Base-by-base conservation (phyloP, 2,113 vertebrate species). In the Struthio camelus region DNA sequence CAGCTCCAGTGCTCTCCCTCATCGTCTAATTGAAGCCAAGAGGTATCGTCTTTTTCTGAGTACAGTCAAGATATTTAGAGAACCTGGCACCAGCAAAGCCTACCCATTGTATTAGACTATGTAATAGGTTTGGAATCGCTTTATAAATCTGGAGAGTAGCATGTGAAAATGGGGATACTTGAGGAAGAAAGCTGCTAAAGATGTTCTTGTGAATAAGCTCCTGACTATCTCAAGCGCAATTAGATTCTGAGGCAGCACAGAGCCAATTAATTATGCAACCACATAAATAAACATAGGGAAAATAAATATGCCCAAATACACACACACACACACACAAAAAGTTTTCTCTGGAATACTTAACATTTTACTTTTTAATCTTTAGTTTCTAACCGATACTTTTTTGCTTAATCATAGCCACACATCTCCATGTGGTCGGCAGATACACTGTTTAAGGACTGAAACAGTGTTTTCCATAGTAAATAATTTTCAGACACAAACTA, bases 1-100 rank as follows among this genome's bases (percentile, higher is more conserved):
- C 54, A 10, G 19, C 23, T 42, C 24, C 7, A 1, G n/a, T 2
- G 0, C 5, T 54, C 22, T 56, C 51, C 72, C 53, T 0, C 1
- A 36, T 42, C 2, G 0, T 9, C 38, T 38, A 73, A 38, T 73
- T 53, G 25, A 27, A 61, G 4, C 9, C 50, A 85, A 53, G 25
- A 25, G 17, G 5, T 30, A 25, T 27, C 9, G 4, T 46, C 16
- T 48, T 86, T 82, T 69, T 42, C 34, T 34, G 38, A 58, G 17
- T 32, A 38, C 12, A 6, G 1, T 38, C 38, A 65, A 64, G 65
- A 69, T 24, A 61, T 48, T 67, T 50, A 50, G 54, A 75, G 36
- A 73, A 78, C 30, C 59, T 86, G 59, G 42, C 54, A 92, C 28
- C 7, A 59, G 10, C 13, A 44, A 79, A 86, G 16, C 13, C 61